Evolutionary conservation across 2,888 invertebrate species (phyloP).

Genomic region (Trissoscelio sp.): DNA sequence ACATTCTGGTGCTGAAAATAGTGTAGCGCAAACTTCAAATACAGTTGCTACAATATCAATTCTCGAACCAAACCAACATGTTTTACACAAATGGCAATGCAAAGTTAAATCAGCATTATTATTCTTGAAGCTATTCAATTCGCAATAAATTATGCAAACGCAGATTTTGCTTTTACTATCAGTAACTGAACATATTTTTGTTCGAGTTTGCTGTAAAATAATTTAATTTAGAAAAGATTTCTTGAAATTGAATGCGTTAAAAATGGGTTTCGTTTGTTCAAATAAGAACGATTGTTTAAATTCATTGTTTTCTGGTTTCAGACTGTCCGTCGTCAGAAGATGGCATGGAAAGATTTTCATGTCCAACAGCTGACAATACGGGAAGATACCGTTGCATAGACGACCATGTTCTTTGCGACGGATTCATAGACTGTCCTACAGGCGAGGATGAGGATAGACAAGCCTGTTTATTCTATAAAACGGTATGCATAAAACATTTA

Average conservation of each 20-base stretch:
- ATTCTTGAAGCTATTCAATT: background rate
- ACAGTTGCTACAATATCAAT: background rate
- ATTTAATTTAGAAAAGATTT: too few relatives aligned
- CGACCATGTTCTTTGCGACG: slow-evolving; percentile 97
- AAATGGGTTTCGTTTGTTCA: too few relatives aligned
- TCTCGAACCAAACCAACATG: background rate
- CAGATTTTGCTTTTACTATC: too few relatives aligned
- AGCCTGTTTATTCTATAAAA: slow-evolving; percentile 98
- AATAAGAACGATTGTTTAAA: too few relatives aligned
- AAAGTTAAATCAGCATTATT: background rate
- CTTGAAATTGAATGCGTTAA: too few relatives aligned
- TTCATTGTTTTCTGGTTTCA: too few relatives aligned
- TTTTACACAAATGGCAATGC: background rate
- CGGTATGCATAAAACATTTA: slow-evolving; percentile 88
- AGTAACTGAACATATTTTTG: too few relatives aligned
- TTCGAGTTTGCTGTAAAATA: too few relatives aligned
- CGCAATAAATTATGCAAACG: too few relatives aligned
- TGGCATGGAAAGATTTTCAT: slow-evolving; percentile 97
- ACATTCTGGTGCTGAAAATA: background rate
- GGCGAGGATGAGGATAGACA: slow-evolving; percentile 97
- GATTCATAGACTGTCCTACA: slow-evolving; percentile 96
- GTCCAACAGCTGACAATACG: slow-evolving; percentile 95
- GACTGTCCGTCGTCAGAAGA: slow-evolving; percentile 96
- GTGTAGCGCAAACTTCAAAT: background rate
- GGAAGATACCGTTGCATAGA: slow-evolving; percentile 97